phyloP scores from a whole-genome alignment of 2,113 vertebrate genomes.

The Pterocles gutturalis region DNA sequence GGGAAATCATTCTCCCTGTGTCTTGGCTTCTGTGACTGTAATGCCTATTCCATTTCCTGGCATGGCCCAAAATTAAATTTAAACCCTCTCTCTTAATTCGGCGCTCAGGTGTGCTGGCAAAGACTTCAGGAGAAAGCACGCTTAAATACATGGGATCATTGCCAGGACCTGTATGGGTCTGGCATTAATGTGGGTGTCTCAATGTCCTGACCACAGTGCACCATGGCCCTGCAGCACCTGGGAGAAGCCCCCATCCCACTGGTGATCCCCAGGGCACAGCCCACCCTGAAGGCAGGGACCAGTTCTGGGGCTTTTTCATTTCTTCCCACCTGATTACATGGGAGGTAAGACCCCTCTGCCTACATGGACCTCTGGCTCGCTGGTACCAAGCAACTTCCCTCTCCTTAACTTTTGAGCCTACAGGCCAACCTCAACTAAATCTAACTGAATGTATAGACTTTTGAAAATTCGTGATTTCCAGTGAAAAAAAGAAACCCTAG shows the following conservation, averaged over 20 bases:
- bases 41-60: neutral
- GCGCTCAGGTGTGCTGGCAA: neutral
- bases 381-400: neutral
- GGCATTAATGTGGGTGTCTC: neutral
- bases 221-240: rapidly evolving
- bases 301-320: neutral
- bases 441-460: neutral
- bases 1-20: neutral
- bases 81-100: neutral
- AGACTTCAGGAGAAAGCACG: neutral
- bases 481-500: neutral
- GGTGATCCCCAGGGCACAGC: neutral
- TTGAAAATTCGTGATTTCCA: neutral
- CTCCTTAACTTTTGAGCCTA: neutral
- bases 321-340: rapidly evolving
- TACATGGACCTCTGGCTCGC: neutral
- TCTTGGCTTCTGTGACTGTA: neutral
- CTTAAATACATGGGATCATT: rapidly evolving
- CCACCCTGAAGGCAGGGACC: neutral
- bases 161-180: rapidly evolving
- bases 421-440: neutral
- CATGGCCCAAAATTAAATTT: neutral
- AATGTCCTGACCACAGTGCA: rapidly evolving
- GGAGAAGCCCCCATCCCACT: rapidly evolving
- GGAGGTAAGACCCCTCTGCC: rapidly evolving